Conservation (phyloP, 1,140 invertebrate species). For the Notospermus geniculatus region DNA sequence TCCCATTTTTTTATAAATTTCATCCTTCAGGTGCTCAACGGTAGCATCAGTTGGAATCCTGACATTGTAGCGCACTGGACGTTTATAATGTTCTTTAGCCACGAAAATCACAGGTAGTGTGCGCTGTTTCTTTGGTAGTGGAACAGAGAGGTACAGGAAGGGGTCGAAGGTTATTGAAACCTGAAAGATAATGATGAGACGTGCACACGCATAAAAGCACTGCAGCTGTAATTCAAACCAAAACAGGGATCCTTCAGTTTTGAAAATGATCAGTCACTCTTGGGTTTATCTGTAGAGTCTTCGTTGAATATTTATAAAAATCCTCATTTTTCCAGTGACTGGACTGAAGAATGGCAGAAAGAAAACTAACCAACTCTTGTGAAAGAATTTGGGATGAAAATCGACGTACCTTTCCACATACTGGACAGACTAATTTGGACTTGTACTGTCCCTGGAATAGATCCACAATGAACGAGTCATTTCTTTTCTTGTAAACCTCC, state of each 20-base stretch:
- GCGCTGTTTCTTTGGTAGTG: conserved; percentile 54
- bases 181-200: conserved; percentile 37
- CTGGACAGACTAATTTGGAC: conserved; percentile 58
- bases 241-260: no score
- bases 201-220: no score
- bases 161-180: conserved; percentile 60
- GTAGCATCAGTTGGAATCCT: conserved; percentile 48
- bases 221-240: no score
- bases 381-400: no score
- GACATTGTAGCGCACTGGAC: conserved; percentile 45
- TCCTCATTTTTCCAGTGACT: no score
- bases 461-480: conserved; percentile 68
- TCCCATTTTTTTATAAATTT: conserved; percentile 45
- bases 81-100: conserved; percentile 47
- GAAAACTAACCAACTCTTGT: no score
- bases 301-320: no score
- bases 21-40: conserved; percentile 50
- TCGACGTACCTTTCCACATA: conserved; percentile 57
- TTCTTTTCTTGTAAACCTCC: conserved; percentile 62
- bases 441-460: conserved; percentile 64
- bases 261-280: no score
- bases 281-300: no score
- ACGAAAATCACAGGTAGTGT: conserved; percentile 51
- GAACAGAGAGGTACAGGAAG: conserved; percentile 57
- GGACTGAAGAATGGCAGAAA: no score